phyloP scores from a whole-genome alignment of 2,113 vertebrate species.

The Seriola quinqueradiata region DNA sequence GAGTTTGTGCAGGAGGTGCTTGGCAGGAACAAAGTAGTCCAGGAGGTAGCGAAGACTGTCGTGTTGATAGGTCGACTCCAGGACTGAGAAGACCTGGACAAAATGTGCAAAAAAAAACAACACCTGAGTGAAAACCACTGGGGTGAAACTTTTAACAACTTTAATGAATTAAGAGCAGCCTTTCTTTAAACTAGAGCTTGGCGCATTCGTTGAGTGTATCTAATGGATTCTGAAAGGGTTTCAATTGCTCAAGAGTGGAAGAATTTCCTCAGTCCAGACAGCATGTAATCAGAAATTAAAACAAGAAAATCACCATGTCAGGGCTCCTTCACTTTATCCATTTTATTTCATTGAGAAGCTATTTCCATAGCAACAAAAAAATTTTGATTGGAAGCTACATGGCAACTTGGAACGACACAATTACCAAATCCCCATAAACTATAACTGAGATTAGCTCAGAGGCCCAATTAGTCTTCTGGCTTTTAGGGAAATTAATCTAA shows the following conservation, averaged over 20 bases:
- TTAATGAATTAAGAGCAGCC: neutral
- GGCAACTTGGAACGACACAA: neutral
- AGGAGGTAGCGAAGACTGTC: slow-evolving; percentile 93
- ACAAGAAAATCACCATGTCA: slow-evolving; percentile 20
- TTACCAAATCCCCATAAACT: slow-evolving; percentile 2
- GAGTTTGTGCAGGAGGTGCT: slow-evolving; percentile 92
- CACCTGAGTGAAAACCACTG: neutral
- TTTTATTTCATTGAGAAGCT: neutral
- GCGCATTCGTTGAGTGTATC: neutral
- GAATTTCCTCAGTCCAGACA: slow-evolving; percentile 47
- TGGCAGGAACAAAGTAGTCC: slow-evolving; percentile 94
- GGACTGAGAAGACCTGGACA: slow-evolving; percentile 89
- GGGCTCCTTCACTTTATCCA: slow-evolving; percentile 20
- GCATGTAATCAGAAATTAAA: slow-evolving; percentile 44
- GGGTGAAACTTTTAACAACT: neutral
- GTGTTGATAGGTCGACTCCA: slow-evolving; percentile 92
- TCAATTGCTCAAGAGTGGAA: slow-evolving; percentile 31
- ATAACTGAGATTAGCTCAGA: neutral
- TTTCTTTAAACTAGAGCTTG: slow-evolving; percentile 10
- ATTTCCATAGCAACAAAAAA: slow-evolving; percentile 25
- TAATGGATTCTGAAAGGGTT: slow-evolving; percentile 39
- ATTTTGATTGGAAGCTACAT: neutral
- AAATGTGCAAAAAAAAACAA: slow-evolving; percentile 4
- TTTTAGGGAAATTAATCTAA: neutral
- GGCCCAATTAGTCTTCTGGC: neutral